Percentiles rank a stretch among this genome's conserved stretches.
Conservation (phyloP, 2,113 vertebrate species). For the Charadrius vociferus region DNA sequence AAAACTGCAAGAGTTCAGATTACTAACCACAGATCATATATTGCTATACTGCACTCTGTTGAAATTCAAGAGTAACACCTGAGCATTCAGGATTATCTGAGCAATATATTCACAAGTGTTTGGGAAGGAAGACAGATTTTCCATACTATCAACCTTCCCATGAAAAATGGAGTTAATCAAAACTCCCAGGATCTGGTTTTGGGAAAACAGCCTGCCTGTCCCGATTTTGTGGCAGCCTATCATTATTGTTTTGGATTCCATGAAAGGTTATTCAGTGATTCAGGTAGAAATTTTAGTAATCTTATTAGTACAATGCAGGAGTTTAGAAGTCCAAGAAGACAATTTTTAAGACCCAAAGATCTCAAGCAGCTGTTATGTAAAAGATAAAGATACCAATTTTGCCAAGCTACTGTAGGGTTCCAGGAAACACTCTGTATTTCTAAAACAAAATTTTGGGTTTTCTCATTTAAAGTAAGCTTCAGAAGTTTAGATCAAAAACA, state of each 20-base stretch:
- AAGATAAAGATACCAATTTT: not conserved
- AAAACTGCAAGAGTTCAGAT: not conserved
- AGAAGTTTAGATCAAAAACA: not conserved
- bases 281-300: not conserved
- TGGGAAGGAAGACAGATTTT: not conserved
- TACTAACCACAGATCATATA: not conserved
- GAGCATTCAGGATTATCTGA: not conserved
- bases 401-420: not conserved
- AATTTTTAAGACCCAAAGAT: not conserved
- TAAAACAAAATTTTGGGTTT: not conserved
- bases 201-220: fast-evolving
- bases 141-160: not conserved
- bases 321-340: not conserved
- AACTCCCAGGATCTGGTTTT: not conserved
- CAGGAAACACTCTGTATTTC: not conserved
- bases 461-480: not conserved
- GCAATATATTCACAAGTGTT: not conserved
- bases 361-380: not conserved
- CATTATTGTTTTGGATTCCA: not conserved
- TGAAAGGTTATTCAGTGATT: not conserved
- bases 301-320: not conserved
- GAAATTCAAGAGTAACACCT: not conserved
- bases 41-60: not conserved
- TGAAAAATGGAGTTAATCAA: not conserved
- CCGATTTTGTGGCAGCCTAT: not conserved